These are phyloP conservation scores for Agraylea sexmaculata DNA, from an alignment of 1,140 invertebrate genomes.

Conservation along the genomic window DNA sequence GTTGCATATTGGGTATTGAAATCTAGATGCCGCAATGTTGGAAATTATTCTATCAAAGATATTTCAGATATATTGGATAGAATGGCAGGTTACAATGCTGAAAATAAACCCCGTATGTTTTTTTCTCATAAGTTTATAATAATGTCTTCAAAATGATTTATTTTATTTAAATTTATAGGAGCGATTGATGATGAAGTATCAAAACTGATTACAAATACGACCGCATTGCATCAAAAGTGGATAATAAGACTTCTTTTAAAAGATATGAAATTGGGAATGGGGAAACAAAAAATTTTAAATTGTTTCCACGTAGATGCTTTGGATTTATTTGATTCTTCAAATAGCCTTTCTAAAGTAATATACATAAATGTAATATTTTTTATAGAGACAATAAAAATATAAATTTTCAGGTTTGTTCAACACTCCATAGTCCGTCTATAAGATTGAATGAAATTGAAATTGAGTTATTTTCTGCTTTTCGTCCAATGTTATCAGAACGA, in stretches of 20 bases:
- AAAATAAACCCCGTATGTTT: slow-evolving; percentile 38
- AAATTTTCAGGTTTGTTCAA: slow-evolving; percentile 53
- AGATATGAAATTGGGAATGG: slow-evolving; percentile 61
- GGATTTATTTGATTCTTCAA: slow-evolving; percentile 60
- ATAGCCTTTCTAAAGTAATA: slow-evolving; percentile 53
- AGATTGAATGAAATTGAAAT: slow-evolving; percentile 57
- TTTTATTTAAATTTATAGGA: slow-evolving; percentile 22
- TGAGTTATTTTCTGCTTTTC: slow-evolving; percentile 63
- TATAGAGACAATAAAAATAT: background rate
- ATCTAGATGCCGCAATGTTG: slow-evolving; percentile 42
- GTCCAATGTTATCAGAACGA: slow-evolving; percentile 81
- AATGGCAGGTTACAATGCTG: slow-evolving; percentile 47
- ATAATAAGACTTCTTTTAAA: slow-evolving; percentile 79
- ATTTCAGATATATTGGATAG: slow-evolving; percentile 59
- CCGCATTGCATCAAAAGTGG: slow-evolving; percentile 77
- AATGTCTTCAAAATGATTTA: slow-evolving; percentile 7
- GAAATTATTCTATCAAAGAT: slow-evolving; percentile 45
- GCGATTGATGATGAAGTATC: slow-evolving; percentile 42
- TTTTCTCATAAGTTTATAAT: slow-evolving; percentile 7
- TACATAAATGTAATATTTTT: slow-evolving; percentile 4
- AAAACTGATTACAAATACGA: slow-evolving; percentile 44
- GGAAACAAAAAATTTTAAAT: slow-evolving; percentile 54
- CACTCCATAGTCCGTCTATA: slow-evolving; percentile 47
- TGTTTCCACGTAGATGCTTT: slow-evolving; percentile 70
- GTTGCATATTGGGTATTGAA: slow-evolving; percentile 57